Conservation (phyloP, 1,140 invertebrate species). For the Nasonia giraulti region DNA sequence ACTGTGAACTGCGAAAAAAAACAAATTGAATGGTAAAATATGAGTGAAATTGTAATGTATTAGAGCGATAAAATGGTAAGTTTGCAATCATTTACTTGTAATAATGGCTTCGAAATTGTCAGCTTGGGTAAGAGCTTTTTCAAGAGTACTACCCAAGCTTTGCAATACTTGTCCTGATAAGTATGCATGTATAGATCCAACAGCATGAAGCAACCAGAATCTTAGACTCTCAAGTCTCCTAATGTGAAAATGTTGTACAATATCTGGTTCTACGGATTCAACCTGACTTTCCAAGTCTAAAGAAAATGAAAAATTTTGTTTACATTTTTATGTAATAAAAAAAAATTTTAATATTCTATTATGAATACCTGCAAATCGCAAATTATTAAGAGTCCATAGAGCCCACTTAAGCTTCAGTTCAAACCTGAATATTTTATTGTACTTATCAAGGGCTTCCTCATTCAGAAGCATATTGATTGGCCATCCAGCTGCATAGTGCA, state of each 20-base stretch:
- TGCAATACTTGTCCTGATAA: slow-evolving; percentile 79
- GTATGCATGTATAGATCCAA: slow-evolving; percentile 79
- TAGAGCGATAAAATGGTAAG: background rate
- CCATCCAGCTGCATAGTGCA: slow-evolving; percentile 75
- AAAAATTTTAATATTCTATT: background rate
- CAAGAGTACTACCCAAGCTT: slow-evolving; percentile 73
- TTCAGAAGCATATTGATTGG: slow-evolving; percentile 77
- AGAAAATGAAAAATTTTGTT: slow-evolving; percentile 8
- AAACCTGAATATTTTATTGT: slow-evolving; percentile 79
- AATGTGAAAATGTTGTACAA: slow-evolving; percentile 66
- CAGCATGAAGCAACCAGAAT: slow-evolving; percentile 78
- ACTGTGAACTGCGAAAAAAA: slow-evolving; percentile 63
- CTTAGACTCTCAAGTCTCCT: slow-evolving; percentile 77
- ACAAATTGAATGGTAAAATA: background rate
- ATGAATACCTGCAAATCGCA: slow-evolving; percentile 72
- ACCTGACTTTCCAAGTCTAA: slow-evolving; percentile 67
- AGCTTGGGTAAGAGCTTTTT: slow-evolving; percentile 70
- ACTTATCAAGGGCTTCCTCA: slow-evolving; percentile 73
- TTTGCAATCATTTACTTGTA: slow-evolving; percentile 59
- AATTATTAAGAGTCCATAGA: slow-evolving; percentile 77
- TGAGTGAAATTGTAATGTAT: background rate
- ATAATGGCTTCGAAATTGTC: slow-evolving; percentile 73
- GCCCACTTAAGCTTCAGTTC: slow-evolving; percentile 80
- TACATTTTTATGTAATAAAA: background rate
- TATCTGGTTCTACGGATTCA: slow-evolving; percentile 54